Percentiles rank a stretch among this genome's conserved stretches.
Evolutionary conservation across 2,797 vertebrate genomes (phyloP).

Genomic region (Falco berigora): DNA sequence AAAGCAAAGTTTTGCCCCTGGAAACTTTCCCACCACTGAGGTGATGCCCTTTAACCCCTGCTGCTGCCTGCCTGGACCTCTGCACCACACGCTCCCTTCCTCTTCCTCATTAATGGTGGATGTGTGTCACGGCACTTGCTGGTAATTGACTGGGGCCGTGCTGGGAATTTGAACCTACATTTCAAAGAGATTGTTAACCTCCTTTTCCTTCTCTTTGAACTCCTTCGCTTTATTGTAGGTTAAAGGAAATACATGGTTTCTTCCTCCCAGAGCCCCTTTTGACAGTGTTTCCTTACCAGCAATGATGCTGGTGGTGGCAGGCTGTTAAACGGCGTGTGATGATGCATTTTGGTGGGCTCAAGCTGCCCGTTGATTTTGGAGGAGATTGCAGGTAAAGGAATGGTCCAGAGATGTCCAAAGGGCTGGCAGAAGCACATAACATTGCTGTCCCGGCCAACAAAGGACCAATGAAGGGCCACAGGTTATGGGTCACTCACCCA

Average conservation of each 20-base stretch:
- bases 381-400: not conserved
- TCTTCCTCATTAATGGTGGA: not conserved
- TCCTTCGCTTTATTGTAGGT: not conserved
- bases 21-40: not conserved
- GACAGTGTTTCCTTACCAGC: not conserved
- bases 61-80: not conserved
- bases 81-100: not conserved
- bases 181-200: constrained; percentile 49
- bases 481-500: not conserved
- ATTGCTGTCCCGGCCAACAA: not conserved
- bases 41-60: not conserved
- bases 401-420: not conserved
- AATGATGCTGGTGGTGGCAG: not conserved
- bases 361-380: not conserved
- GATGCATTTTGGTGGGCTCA: not conserved
- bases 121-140: not conserved
- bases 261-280: not conserved
- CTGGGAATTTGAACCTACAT: constrained; percentile 36
- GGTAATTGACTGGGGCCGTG: constrained; percentile 5
- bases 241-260: not conserved
- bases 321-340: not conserved
- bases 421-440: not conserved
- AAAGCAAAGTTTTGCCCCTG: not conserved
- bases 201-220: constrained; percentile 33
- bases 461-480: not conserved